Evolutionary conservation across 1,140 invertebrate species (phyloP).

Genomic region (Ostrea edulis): DNA sequence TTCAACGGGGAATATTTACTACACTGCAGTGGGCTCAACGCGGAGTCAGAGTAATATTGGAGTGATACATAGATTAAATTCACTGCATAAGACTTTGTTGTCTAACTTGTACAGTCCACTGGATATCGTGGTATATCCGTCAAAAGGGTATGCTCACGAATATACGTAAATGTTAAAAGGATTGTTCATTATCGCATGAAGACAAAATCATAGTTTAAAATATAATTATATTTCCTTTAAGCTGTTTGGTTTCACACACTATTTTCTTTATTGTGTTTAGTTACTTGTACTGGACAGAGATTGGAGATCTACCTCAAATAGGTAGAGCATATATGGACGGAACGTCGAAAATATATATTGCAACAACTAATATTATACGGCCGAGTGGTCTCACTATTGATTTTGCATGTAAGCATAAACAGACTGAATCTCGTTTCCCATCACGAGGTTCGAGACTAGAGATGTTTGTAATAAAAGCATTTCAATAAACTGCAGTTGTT

Average conservation of each 20-base stretch:
- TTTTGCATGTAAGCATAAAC: constrained; percentile 1
- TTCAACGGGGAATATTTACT: constrained; percentile 46
- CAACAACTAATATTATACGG: constrained; percentile 15
- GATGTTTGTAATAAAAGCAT: too few species aligned
- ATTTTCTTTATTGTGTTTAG: neutral
- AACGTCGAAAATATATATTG: neutral
- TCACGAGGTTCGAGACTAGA: too few species aligned
- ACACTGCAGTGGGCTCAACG: neutral
- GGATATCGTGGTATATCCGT: constrained; percentile 44
- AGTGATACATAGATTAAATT: constrained; percentile 8
- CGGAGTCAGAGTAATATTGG: constrained; percentile 34
- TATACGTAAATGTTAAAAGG: neutral
- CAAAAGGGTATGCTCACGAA: constrained; percentile 36
- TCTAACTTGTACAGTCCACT: neutral
- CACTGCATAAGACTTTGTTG: constrained; percentile 20
- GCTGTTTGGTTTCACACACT: too few species aligned
- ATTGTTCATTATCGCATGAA: neutral
- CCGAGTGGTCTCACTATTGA: constrained; percentile 21
- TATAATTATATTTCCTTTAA: too few species aligned
- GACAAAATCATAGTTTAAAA: too few species aligned
- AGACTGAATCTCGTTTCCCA: neutral
- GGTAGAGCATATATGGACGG: constrained; percentile 35
- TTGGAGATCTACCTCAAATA: constrained; percentile 15
- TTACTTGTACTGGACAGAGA: constrained; percentile 28
- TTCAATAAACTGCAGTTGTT: too few species aligned